A percentile compares a stretch with the other conserved stretches of the same genome.
phyloP scores from a whole-genome alignment of 2,113 vertebrate genomes.

The Gallinago media region DNA sequence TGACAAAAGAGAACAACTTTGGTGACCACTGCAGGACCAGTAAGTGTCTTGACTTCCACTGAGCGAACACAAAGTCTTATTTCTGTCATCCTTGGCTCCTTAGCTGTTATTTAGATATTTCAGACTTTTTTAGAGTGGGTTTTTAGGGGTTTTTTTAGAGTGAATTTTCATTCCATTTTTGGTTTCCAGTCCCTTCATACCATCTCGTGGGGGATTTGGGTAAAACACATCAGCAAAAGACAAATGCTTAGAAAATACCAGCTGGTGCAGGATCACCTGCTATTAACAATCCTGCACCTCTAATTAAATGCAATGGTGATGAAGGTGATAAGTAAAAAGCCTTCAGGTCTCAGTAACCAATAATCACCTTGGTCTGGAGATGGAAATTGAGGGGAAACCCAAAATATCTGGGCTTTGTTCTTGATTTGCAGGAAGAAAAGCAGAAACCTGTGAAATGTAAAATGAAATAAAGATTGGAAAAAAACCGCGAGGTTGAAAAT shows the following conservation, averaged over 20 bases:
- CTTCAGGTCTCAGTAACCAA: background rate
- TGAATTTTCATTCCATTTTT: background rate
- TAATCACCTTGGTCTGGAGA: background rate
- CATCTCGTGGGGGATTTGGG: constrained; percentile 58
- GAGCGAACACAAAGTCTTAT: background rate
- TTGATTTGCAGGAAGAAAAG: background rate
- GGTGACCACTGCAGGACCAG: background rate
- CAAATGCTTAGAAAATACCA: background rate
- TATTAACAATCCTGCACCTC: background rate
- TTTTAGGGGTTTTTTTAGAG: background rate
- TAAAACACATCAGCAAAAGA: background rate
- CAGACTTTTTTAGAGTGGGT: background rate
- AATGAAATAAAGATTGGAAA: background rate
- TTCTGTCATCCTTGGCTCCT: background rate
- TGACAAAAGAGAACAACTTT: background rate
- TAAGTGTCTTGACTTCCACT: background rate
- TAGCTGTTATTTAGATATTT: background rate
- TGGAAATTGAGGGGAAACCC: background rate
- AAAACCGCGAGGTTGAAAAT: background rate
- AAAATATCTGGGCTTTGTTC: background rate
- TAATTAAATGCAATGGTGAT: background rate
- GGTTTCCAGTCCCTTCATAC: background rate
- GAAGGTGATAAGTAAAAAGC: background rate
- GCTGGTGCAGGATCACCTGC: background rate
- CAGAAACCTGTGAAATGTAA: background rate